Evolutionary conservation across 1,140 invertebrate genomes (phyloP).

Genomic region (Cataglyphis hispanica): DNA sequence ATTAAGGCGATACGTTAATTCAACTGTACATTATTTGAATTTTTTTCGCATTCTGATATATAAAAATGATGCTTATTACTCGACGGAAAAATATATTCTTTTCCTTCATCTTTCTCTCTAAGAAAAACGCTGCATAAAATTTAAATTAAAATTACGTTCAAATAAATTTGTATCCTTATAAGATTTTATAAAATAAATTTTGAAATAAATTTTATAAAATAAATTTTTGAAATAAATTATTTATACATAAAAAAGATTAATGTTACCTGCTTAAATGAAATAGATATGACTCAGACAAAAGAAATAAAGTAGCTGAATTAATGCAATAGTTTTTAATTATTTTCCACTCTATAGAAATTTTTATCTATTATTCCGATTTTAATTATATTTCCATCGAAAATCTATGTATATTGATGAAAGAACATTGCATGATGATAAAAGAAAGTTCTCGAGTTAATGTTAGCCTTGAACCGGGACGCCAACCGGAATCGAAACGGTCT

Average conservation of each 20-base stretch:
- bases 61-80: not conserved
- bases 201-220: too few species aligned
- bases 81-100: not conserved
- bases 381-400: not conserved
- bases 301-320: not conserved
- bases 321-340: not conserved
- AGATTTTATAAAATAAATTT: not conserved
- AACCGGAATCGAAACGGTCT: constrained; percentile 1
- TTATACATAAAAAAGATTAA: not conserved
- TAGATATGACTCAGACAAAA: not conserved
- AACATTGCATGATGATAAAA: not conserved
- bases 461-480: not conserved
- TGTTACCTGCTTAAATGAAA: not conserved
- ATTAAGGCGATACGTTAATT: not conserved
- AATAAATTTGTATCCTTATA: not conserved
- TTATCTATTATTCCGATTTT: not conserved
- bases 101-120: not conserved
- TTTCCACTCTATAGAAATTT: not conserved
- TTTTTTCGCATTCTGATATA: not conserved
- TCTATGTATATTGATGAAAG: not conserved
- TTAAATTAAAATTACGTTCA: not conserved
- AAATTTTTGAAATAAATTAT: not conserved
- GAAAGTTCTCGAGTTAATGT: not conserved
- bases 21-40: not conserved
- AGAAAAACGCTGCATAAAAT: not conserved